phyloP scores from a whole-genome alignment of 2,797 vertebrate species.

The Microcaecilia unicolor region DNA sequence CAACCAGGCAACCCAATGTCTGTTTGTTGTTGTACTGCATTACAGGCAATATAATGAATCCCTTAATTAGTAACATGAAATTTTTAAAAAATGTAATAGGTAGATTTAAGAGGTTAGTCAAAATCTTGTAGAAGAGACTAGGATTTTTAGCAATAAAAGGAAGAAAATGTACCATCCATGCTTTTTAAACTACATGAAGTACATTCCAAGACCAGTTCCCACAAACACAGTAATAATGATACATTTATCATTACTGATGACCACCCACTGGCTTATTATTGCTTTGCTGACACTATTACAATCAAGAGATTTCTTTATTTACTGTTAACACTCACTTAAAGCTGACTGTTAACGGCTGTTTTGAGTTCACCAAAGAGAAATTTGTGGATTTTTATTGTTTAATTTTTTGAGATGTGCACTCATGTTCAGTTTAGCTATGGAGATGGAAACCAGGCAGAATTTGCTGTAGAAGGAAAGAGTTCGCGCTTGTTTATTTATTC shows the following conservation, averaged over 20 bases:
- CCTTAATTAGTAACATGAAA: conserved; percentile 62
- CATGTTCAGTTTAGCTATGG: conserved; percentile 11
- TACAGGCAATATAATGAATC: conserved; percentile 53
- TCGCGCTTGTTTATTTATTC: not conserved
- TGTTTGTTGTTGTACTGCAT: too few species aligned
- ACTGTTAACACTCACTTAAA: conserved; percentile 75
- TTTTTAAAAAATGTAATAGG: conserved; percentile 60
- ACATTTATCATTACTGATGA: conserved; percentile 68
- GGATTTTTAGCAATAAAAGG: conserved; percentile 29
- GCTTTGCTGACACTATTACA: conserved; percentile 65
- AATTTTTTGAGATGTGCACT: conserved; percentile 32
- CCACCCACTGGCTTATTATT: conserved; percentile 71
- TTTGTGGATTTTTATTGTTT: conserved; percentile 55
- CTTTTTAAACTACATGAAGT: conserved; percentile 54
- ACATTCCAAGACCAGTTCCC: conserved; percentile 51
- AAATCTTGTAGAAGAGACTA: conserved; percentile 56
- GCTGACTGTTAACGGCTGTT: conserved; percentile 67
- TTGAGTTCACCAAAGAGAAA: conserved; percentile 59
- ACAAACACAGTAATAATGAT: conserved; percentile 54
- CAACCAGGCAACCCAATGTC: conserved; percentile 57
- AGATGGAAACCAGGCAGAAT: conserved; percentile 5
- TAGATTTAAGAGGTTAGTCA: conserved; percentile 56
- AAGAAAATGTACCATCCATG: conserved; percentile 46
- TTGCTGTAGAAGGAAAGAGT: too few species aligned
- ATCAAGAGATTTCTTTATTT: conserved; percentile 73